Evolutionary conservation across 2,113 vertebrate species (phyloP), one percentile per base, ranked within the genome.

Genomic region (Rhinopomastus cyanomelas): DNA sequence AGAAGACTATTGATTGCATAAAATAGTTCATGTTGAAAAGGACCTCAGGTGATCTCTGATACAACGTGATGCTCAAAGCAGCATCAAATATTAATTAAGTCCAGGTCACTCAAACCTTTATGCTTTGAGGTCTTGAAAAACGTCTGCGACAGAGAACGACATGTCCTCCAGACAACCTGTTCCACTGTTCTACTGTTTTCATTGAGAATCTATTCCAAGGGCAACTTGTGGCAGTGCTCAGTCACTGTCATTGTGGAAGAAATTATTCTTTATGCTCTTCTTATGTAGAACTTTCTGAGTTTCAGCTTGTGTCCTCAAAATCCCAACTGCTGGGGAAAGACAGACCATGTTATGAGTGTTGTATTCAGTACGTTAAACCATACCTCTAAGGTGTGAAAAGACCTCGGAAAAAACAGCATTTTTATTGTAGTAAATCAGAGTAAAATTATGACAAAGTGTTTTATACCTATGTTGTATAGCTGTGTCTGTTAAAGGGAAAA

Each of bases 1-100:
- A 52, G 56, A 79, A 84, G 46, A 49, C 3, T 3, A 62, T 5
- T 21, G 18, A 39, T 59, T 73, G 10, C 30, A 55, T 8, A 48
- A 14, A 87, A 32, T 49, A 16, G 3, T 74, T 62, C 6, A 42
- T 19, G 57, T 39, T 59, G 10, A 66, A 81, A n/a, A 9, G 8
- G 5, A 76, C 1, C 6, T n/a, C 44, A 62, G 15, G 26, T 71
- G 22, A 44, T 26, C 5, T 3, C 0, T 6, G 25, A 4, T 15
- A 25, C 8, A 68, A 32, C 4, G 12, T 85, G 26, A 21, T 74
- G 30, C 44, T 88, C 23, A 48, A 69, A 61, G 11, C 9, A 66
- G 12, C 8, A 73, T 18, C 15, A 46, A 23, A 21, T 65, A 57
- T 39, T 62, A 75, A 91, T 12, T 8, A 74, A 51, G 12, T 39